Base-by-base conservation (phyloP, 2,888 invertebrate species). In the Sympetrum striolatum region DNA sequence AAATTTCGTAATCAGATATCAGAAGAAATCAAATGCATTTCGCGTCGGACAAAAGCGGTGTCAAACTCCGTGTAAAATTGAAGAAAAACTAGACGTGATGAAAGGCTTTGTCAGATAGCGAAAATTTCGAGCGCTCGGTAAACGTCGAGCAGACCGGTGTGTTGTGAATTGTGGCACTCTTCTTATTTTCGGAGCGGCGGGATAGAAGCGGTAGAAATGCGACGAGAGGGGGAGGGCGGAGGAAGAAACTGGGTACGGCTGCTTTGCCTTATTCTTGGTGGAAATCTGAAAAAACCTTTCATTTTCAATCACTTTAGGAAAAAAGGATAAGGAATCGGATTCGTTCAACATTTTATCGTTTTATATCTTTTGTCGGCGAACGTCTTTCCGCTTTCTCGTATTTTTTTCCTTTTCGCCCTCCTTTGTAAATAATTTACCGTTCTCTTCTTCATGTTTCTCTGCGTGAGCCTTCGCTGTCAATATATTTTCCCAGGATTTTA, bases 231-330 rank as follows among this genome's bases (percentile, higher is more conserved):
- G 18, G 53, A 44, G 44, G 15, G 25, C 31, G 82, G 31, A 0
- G 22, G 22, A 44, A 12, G 44, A 35, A 73, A 44, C 1, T 22
- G 39, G 1, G 64, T 25, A 58, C 15, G 90, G 48, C 44, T 35
- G 90, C 80, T 90, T 81, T 81, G 79, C 79, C 31, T 44, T 80
- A 48, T 90, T 35, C 79, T 53, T 48, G 79, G 44, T 53, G 31
- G 48, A 60, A 37, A 64, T 86, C 64, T 18, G 60, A 48, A 60
- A 82, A n/a, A 86, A 86, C 35, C 58, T 22, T 39, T 37, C 60
- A 39, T 86, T 86, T 86, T 86, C 86, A 37, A 60, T 86, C 86
- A 53, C 86, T 86, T 86, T 35, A 86, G 86, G 60, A 86, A 37
- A 53, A 86, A 86, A 64, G 60, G 64, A 39, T 86, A 60, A 60